Base-by-base conservation (phyloP, 2,888 invertebrate genomes). In the Nezara viridula region DNA sequence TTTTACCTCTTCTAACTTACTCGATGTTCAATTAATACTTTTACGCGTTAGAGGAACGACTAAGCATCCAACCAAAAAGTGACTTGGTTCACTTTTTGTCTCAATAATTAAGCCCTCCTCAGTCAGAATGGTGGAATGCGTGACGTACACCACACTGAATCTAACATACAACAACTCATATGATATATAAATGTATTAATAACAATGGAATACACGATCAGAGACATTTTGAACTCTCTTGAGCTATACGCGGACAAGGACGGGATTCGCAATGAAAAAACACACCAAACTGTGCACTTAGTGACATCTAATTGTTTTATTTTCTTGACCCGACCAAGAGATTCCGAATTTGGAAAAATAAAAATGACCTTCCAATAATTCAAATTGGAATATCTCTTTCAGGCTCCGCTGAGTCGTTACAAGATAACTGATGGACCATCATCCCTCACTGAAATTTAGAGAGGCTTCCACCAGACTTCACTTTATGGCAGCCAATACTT, bases 381-480 rank as follows among this genome's bases (percentile, higher is more conserved):
- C 81, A 81, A 47, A 81, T n/a, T 24, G 81, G 40, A 14, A 81
- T 81, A 44, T 81, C 81, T 81, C 81, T 81, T 44, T 44, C 44
- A 47, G 81, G 44, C 81, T n/a, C 81, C 44, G 44, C 7, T 47
- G 14, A 47, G 44, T n/a, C 44, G n/a, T 44, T 81, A n/a, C 81
- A 81, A 81, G 24, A 81, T 81, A 81, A 81, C 81, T 81, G 81
- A 81, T 81, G 24, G 81, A n/a, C 24, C 44, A 44, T 81, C 81
- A 81, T 81, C 81, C 24, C 44, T 81, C 81, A 81, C 40, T 44
- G 5, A 81, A 81, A 81, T 81, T 47, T 47, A 81, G 81, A n/a
- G 81, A 40, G 81, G n/a, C 81, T n/a, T 81, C 81, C 81, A 44
- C 81, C 44, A 44, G 44, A 40, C 81, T 81, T 81, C 44, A 81